phyloP scores from a whole-genome alignment of 1,140 invertebrate species.

The Sarcophaga bullata region DNA sequence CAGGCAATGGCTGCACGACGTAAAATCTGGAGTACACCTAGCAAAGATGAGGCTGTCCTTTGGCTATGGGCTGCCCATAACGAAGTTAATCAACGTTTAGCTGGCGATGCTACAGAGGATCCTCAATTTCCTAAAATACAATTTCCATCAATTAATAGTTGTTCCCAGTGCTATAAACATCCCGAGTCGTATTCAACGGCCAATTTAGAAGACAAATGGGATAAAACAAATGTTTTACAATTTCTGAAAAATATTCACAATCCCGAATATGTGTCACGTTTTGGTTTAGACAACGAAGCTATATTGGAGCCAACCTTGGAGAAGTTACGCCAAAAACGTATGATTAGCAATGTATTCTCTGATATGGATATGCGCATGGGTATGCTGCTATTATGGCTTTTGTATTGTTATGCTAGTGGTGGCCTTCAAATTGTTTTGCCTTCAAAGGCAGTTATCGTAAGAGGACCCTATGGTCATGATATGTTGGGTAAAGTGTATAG shows the following conservation, averaged over 20 bases:
- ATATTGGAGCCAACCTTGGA: conserved; percentile 50
- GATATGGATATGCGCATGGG: conserved; percentile 80
- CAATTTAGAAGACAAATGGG: conserved; percentile 71
- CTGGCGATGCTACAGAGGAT: conserved; percentile 90
- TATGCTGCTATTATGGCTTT: conserved; percentile 76
- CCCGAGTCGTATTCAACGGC: conserved; percentile 35
- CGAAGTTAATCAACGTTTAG: conserved; percentile 87
- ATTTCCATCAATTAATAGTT: conserved; percentile 81
- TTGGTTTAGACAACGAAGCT: conserved; percentile 57
- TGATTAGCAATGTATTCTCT: conserved; percentile 70
- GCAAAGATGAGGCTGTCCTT: conserved; percentile 79
- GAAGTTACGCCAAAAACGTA: conserved; percentile 62
- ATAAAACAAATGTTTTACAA: conserved; percentile 75
- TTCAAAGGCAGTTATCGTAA: conserved; percentile 74
- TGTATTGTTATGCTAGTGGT: conserved; percentile 76
- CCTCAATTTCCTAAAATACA: conserved; percentile 89
- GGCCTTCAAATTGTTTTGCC: conserved; percentile 81
- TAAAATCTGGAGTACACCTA: conserved; percentile 75
- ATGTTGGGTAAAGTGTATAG: conserved; percentile 72
- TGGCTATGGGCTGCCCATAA: conserved; percentile 98
- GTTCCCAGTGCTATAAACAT: conserved; percentile 74
- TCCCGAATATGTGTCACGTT: conserved; percentile 68
- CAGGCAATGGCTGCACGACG: conserved; percentile 76
- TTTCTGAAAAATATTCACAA: conserved; percentile 83
- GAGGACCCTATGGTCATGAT: conserved; percentile 75